A percentile compares a stretch with the other conserved stretches of the same genome.
These are phyloP conservation scores for Boulengeromyrus knoepffleri DNA, from an alignment of 2,113 vertebrate genomes.

Conservation along the genomic window DNA sequence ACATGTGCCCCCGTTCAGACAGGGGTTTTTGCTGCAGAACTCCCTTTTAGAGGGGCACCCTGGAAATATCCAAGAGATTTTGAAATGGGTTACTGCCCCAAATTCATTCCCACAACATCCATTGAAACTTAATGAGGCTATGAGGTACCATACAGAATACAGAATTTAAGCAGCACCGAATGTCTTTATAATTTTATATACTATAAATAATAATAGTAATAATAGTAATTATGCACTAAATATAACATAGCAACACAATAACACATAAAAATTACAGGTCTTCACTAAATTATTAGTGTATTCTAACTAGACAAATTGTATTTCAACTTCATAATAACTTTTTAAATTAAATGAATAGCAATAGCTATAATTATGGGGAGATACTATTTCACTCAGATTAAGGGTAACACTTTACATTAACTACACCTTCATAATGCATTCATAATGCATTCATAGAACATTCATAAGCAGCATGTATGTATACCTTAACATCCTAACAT, in stretches of 20 bases:
- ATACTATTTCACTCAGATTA: not conserved
- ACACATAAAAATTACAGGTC: not conserved
- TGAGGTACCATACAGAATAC: not conserved
- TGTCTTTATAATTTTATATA: not conserved
- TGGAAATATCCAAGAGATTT: slow-evolving; percentile 31
- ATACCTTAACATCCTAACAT: not conserved
- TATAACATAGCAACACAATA: not conserved
- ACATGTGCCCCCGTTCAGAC: slow-evolving; percentile 81
- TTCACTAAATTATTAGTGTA: not conserved
- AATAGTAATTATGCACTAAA: not conserved
- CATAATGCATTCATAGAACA: not conserved
- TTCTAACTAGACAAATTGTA: not conserved
- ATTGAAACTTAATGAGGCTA: not conserved
- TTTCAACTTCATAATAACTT: not conserved
- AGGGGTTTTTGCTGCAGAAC: slow-evolving; percentile 73
- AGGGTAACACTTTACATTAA: not conserved
- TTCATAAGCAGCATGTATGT: not conserved
- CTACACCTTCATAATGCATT: not conserved
- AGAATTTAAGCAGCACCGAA: not conserved
- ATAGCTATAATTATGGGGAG: not conserved
- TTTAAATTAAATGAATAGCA: not conserved
- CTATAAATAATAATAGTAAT: not conserved
- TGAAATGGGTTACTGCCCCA: slow-evolving; percentile 22
- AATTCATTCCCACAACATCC: not conserved
- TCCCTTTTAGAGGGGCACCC: slow-evolving; percentile 83